Evolutionary conservation across 2,797 vertebrate species (phyloP), one percentile per base, ranked within the genome.

Genomic region (Brachyalestes nurse): DNA sequence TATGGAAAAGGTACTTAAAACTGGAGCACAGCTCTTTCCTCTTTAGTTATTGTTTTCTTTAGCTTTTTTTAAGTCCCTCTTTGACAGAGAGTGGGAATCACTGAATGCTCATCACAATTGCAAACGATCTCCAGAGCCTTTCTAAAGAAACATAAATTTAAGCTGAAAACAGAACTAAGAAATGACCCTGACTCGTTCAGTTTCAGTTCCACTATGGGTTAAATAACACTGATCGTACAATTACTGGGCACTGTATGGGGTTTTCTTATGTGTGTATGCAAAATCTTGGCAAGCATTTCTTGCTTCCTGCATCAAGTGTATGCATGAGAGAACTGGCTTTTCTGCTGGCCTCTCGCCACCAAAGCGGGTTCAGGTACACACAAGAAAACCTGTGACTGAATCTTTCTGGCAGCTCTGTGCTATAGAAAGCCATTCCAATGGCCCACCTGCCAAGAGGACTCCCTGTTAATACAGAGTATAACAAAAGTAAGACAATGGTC

Each of bases 161-260:
- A 28, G 13, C 64, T 21, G 67, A 16, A 64, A 75, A 64, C 28
- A 75, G 51, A 67, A 69, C 40, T 67, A 10, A 4, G 28, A 16
- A 55, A 47, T 23, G 40, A 38, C 19, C 55, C 21, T 75, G 51
- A 67, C 49, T 0, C 17, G 6, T 67, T 74, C 14, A 65, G 77
- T 84, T 84, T 82, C 74, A 77, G 13, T 86, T 82, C 79, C 70
- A 72, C 64, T 38, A 53, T 9, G 2, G 45, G 42, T 49, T 58
- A 34, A 79, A 77, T 79, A 61, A 70, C 58, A 61, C n/a, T 21
- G 62, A 72, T 49, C 49, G 14, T 42, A 51, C 65, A 17, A 61
- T 71, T 38, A 40, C 28, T 61, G 71, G 13, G 28, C 69, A 82
- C 65, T 73, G 17, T 40, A 49, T 71, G 14, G 58, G 17, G 13